phyloP scores from a whole-genome alignment of 2,113 vertebrate species.

The Dascyllus trimaculatus region DNA sequence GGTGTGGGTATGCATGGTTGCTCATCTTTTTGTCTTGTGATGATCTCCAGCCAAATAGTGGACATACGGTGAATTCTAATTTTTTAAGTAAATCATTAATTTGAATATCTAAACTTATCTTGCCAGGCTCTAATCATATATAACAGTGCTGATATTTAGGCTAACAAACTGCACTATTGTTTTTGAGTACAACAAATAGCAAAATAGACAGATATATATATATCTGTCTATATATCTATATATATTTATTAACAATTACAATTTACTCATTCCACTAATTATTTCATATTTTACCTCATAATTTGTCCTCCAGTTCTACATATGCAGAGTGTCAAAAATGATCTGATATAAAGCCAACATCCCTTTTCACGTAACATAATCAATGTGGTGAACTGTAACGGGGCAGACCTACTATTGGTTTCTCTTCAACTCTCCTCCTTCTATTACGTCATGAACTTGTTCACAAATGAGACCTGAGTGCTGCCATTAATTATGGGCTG shows the following conservation, averaged over 20 bases:
- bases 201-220: too few relatives aligned
- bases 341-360: conserved; percentile 1
- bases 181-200: too few relatives aligned
- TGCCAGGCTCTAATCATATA: too few relatives aligned
- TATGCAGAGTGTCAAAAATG: neutral
- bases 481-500: conserved; percentile 77
- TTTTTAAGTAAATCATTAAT: conserved; percentile 19
- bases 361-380: conserved; percentile 20
- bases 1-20: too few relatives aligned
- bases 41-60: too few relatives aligned
- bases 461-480: conserved; percentile 70
- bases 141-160: neutral
- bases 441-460: conserved; percentile 53
- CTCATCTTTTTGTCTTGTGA: too few relatives aligned
- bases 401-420: conserved; percentile 15
- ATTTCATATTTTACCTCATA: neutral
- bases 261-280: too few relatives aligned
- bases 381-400: neutral
- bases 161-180: neutral
- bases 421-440: conserved; percentile 41
- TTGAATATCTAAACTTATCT: neutral
- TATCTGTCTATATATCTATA: too few relatives aligned
- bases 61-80: too few relatives aligned
- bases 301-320: neutral
- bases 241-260: neutral